phyloP scores from a whole-genome alignment of 2,113 vertebrate genomes.

The Trogon melanurus region DNA sequence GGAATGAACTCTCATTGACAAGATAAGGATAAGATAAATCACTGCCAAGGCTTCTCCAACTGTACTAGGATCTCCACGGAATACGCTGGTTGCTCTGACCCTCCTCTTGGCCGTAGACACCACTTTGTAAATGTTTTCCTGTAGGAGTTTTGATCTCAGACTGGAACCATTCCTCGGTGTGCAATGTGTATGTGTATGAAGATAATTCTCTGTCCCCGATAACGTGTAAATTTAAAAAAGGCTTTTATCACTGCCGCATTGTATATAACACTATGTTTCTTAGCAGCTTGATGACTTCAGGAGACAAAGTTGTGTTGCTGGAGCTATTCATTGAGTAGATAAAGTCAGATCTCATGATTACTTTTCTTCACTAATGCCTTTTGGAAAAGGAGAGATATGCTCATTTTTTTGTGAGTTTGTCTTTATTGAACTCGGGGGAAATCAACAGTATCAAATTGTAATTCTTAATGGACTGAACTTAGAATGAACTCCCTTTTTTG shows the following conservation, averaged over 20 bases:
- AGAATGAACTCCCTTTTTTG: conserved; percentile 40
- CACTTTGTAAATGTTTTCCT: not conserved
- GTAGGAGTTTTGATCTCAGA: not conserved
- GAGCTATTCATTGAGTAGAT: not conserved
- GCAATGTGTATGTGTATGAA: not conserved
- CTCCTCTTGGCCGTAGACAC: not conserved
- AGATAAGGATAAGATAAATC: not conserved
- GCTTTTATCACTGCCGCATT: not conserved
- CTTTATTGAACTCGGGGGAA: conserved; percentile 42
- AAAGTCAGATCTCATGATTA: not conserved
- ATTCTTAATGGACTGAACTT: conserved; percentile 50
- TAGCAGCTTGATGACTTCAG: not conserved
- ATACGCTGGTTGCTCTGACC: not conserved
- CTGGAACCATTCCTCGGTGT: not conserved
- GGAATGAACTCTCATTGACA: not conserved
- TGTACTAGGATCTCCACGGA: not conserved
- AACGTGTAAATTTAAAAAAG: not conserved
- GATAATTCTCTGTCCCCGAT: not conserved
- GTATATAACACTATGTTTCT: not conserved
- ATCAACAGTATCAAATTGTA: conserved; percentile 31
- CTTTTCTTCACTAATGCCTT: not conserved
- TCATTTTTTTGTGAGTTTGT: not conserved
- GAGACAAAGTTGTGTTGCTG: not conserved
- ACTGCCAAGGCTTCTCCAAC: not conserved
- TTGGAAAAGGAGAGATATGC: not conserved